Conservation (phyloP, 2,888 invertebrate genomes). For the Pasiphila rectangulata region DNA sequence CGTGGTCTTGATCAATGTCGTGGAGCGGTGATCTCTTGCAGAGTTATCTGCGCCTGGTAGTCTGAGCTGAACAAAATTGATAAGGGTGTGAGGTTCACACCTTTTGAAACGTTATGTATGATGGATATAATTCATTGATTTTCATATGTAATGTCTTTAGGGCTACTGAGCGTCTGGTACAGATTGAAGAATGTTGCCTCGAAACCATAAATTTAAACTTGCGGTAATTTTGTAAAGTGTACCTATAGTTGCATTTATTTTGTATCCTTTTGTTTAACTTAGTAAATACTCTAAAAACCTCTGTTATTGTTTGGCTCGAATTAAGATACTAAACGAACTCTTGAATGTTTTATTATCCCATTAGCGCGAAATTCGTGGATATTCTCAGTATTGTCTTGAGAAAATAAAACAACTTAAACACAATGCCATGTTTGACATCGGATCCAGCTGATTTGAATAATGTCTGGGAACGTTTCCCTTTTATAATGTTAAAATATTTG, state of each 20-base stretch:
- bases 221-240: neutral
- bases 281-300: neutral
- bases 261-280: neutral
- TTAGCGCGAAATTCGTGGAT: slow-evolving; percentile 23
- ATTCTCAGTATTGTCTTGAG: slow-evolving; percentile 36
- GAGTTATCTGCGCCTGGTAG: slow-evolving; percentile 17
- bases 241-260: neutral
- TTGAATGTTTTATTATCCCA: slow-evolving; percentile 23
- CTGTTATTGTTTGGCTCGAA: neutral
- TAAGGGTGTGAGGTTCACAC: slow-evolving; percentile 1
- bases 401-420: slow-evolving; percentile 26
- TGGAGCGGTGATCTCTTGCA: slow-evolving; percentile 44
- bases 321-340: neutral
- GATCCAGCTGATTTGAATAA: slow-evolving; percentile 25
- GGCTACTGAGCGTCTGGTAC: neutral
- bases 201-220: neutral
- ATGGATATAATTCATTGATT: neutral
- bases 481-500: slow-evolving; percentile 7
- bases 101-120: neutral
- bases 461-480: slow-evolving; percentile 28
- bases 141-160: neutral
- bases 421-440: slow-evolving; percentile 31
- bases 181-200: neutral
- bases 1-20: slow-evolving; percentile 81
- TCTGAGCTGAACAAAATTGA: neutral